Evolutionary conservation across 37 sponge, comb jelly and placozoan genomes (phyloP).

Genomic region (Cladorhizidae sp.): DNA sequence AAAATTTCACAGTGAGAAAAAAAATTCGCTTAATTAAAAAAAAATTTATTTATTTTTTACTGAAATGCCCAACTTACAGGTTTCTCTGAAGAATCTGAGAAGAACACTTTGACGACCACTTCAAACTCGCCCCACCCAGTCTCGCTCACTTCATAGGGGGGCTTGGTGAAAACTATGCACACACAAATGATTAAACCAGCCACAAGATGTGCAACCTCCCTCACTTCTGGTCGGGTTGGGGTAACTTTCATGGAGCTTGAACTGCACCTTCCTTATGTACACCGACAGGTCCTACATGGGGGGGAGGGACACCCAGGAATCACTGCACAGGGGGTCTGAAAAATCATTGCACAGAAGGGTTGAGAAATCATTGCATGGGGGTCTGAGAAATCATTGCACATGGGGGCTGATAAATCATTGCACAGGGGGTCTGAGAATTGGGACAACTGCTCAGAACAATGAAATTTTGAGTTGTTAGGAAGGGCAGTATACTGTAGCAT

Average conservation of each 20-base stretch:
- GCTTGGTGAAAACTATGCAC: slow-evolving; percentile 67
- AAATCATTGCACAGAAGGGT: too few species aligned
- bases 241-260: slow-evolving; percentile 97
- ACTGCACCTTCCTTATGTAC: slow-evolving; percentile 90
- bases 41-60: background rate
- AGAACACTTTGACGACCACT: slow-evolving; percentile 88
- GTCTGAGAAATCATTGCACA: too few species aligned
- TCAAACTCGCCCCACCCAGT: slow-evolving; percentile 99
- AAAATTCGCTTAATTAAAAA: background rate
- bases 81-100: slow-evolving; percentile 87
- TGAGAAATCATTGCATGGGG: too few species aligned
- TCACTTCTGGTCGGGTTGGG: slow-evolving; percentile 81
- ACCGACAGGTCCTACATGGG: slow-evolving; percentile 68
- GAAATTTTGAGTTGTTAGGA: too few species aligned
- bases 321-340: too few species aligned
- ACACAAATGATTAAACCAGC: background rate
- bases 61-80: slow-evolving; percentile 61
- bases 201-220: background rate
- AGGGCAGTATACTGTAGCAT: too few species aligned
- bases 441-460: too few species aligned
- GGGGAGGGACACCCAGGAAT: too few species aligned
- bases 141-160: slow-evolving; percentile 90
- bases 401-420: too few species aligned
- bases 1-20: slow-evolving; percentile 3
- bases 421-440: too few species aligned